Conservation (phyloP, 2,888 invertebrate species). For the Lithophane semibrunnea region DNA sequence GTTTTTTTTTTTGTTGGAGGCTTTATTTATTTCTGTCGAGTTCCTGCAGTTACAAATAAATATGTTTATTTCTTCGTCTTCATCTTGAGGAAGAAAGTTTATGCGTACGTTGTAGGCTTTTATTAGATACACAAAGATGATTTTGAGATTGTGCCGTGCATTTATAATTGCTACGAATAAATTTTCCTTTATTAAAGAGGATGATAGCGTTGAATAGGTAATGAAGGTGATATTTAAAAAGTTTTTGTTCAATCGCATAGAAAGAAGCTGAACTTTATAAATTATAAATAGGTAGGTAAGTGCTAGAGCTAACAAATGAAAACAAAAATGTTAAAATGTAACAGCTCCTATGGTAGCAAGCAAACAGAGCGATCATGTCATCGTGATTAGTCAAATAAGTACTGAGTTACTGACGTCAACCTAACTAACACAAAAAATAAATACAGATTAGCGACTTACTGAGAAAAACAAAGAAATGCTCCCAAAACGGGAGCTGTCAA, state of each 20-base stretch:
- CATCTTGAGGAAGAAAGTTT: slow-evolving; percentile 62
- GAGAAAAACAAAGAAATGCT: slow-evolving; percentile 81
- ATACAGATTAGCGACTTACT: slow-evolving; percentile 81
- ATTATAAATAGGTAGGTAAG: neutral
- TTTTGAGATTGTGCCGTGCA: slow-evolving; percentile 31
- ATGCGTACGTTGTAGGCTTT: slow-evolving; percentile 49
- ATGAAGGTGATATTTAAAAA: neutral
- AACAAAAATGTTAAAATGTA: neutral
- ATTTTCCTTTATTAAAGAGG: slow-evolving; percentile 5
- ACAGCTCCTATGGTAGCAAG: slow-evolving; percentile 39
- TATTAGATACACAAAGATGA: slow-evolving; percentile 38
- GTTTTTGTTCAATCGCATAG: neutral
- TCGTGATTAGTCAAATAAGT: slow-evolving; percentile 59
- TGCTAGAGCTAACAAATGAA: neutral
- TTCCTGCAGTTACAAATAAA: slow-evolving; percentile 83
- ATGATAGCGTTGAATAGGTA: neutral
- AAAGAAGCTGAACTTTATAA: neutral
- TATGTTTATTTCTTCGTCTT: slow-evolving; percentile 71
- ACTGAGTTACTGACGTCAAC: slow-evolving; percentile 58
- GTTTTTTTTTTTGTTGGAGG: slow-evolving; percentile 78
- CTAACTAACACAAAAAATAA: slow-evolving; percentile 66
- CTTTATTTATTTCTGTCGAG: slow-evolving; percentile 87
- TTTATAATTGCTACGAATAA: slow-evolving; percentile 44
- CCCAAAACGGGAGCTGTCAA: slow-evolving; percentile 84
- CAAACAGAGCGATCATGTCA: slow-evolving; percentile 55